Percentiles rank a stretch among this genome's conserved stretches.
These are phyloP conservation scores for Chascanopsetta lugubris DNA, from an alignment of 2,113 vertebrate genomes.

Conservation along the genomic window DNA sequence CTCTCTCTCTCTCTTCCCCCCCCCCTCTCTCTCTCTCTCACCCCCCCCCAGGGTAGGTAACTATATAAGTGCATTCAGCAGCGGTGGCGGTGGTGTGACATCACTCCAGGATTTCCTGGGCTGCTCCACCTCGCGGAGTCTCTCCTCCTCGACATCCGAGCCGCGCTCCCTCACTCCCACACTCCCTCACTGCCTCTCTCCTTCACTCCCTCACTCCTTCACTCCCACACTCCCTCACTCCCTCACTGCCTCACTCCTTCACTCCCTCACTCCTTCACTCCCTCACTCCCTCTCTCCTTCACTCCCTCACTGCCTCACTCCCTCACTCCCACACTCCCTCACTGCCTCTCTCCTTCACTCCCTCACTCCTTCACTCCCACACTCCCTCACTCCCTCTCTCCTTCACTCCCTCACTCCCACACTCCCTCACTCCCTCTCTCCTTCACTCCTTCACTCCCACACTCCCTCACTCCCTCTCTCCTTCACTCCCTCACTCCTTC, in stretches of 20 bases:
- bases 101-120: slow-evolving; percentile 71
- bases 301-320: too few relatives aligned
- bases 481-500: too few relatives aligned
- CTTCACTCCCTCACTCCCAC: too few relatives aligned
- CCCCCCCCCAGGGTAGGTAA: background rate
- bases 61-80: slow-evolving; percentile 20
- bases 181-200: background rate
- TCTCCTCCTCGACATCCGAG: slow-evolving; percentile 5
- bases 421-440: too few relatives aligned
- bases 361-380: too few relatives aligned
- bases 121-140: slow-evolving; percentile 6
- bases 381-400: too few relatives aligned
- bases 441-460: too few relatives aligned
- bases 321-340: too few relatives aligned
- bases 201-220: background rate
- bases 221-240: background rate
- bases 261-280: background rate
- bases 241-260: background rate
- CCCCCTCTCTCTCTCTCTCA: background rate
- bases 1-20: slow-evolving; percentile 1
- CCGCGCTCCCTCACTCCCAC: background rate
- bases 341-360: too few relatives aligned
- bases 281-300: background rate
- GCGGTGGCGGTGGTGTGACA: slow-evolving; percentile 51
- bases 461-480: too few relatives aligned